These are phyloP conservation scores for Dorcus hopei DNA, from an alignment of 2,888 invertebrate genomes.

Conservation along the genomic window DNA sequence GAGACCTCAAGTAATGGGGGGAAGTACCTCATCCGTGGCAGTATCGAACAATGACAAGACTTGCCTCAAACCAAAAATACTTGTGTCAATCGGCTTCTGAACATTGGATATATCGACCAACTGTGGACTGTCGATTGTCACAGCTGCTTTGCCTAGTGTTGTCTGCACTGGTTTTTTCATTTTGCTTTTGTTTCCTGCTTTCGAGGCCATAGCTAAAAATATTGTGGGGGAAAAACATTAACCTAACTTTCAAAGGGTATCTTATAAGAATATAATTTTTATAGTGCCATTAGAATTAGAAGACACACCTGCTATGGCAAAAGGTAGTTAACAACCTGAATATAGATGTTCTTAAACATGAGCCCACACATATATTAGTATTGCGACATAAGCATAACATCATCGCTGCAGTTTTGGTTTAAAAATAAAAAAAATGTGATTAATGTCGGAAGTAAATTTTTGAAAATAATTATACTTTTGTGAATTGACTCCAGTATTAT, in stretches of 20 bases:
- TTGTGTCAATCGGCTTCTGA: slow-evolving; percentile 65
- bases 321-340: too few relatives aligned
- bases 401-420: too few relatives aligned
- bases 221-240: not conserved
- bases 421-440: too few relatives aligned
- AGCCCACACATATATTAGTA: too few relatives aligned
- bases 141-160: slow-evolving; percentile 39
- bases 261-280: too few relatives aligned
- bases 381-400: too few relatives aligned
- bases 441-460: too few relatives aligned
- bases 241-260: slow-evolving; percentile 8
- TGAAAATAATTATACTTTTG: too few relatives aligned
- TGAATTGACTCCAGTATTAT: too few relatives aligned
- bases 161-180: slow-evolving; percentile 36
- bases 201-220: slow-evolving; percentile 7
- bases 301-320: too few relatives aligned
- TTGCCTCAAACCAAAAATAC: slow-evolving; percentile 66
- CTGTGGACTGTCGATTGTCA: slow-evolving; percentile 20
- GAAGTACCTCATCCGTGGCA: slow-evolving; percentile 69
- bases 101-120: slow-evolving; percentile 48
- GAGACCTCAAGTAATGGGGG: not conserved
- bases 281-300: too few relatives aligned
- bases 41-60: slow-evolving; percentile 69
- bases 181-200: slow-evolving; percentile 8
- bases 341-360: too few relatives aligned